Evolutionary conservation across 2,888 invertebrate species (phyloP), one percentile per base, ranked within the genome.

Genomic region (Melinaea marsaeus): DNA sequence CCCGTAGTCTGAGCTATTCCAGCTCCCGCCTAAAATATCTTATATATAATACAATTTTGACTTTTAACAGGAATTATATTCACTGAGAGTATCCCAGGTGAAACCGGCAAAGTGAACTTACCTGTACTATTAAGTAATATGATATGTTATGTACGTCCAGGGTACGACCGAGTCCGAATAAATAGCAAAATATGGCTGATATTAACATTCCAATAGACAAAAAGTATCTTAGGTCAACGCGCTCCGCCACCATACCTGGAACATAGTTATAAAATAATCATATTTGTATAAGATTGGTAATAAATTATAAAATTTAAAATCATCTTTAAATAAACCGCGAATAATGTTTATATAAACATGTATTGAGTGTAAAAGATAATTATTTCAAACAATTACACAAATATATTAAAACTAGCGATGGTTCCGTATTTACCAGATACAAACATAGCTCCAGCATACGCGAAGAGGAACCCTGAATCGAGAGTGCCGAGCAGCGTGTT

Each of bases 381-480:
- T 22, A 22, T 22, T 22, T 22, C 22, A 22, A 22, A 22, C 22
- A 1, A 22, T 46, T 3, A 46, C n/a, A 46, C n/a, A 45, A 45
- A 45, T 45, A 11, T 45, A 45, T 9, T 46, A 46, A n/a, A 5
- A 46, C n/a, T 46, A 46, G n/a, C n/a, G 11, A n/a, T 13, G 11
- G 13, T 22, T 11, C 37, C 22, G 46, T 55, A 54, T 72, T 77
- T 64, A 90, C 91, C 91, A 1, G 94, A 94, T 0, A 91, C 86
- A 83, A 98, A 99, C 99, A 99, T 99, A 68, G 97, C 96, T 62
- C 93, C 92, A 0, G 98, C 98, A 80, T 99, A 99, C 0, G 96
- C 93, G 84, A 98, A 97, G 0, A 99, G 91, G 83, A 98, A 99
- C 0, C 97, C 94, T 0, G 97, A 97, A 80, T 99, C 99, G 70